A percentile compares a stretch with the other conserved stretches of the same genome.
These are phyloP conservation scores for Gryllus longicercus DNA, from an alignment of 2,888 invertebrate species.

Conservation along the genomic window DNA sequence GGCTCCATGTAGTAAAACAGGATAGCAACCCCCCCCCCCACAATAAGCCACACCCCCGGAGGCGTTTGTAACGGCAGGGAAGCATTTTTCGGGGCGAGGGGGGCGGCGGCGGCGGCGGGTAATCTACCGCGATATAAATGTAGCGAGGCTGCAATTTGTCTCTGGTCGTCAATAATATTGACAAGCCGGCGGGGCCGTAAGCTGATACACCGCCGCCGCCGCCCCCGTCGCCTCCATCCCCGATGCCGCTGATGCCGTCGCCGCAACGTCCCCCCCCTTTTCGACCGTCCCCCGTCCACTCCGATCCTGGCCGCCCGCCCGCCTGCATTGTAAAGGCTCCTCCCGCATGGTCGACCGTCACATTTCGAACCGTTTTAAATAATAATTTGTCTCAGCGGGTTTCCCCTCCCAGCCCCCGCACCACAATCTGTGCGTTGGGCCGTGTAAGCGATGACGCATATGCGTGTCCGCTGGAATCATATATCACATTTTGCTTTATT, in stretches of 20 bases:
- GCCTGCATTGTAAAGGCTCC: neutral
- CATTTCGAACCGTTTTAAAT: neutral
- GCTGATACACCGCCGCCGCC: neutral
- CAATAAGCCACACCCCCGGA: too few species aligned
- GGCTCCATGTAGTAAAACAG: too few species aligned
- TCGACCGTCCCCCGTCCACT: neutral
- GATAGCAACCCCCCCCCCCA: too few species aligned
- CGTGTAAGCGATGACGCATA: too few species aligned
- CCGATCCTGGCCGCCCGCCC: neutral
- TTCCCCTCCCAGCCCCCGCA: too few species aligned
- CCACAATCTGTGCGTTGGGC: too few species aligned
- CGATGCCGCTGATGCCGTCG: neutral
- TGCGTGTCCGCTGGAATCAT: too few species aligned
- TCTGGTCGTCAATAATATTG: conserved; percentile 7
- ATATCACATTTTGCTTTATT: too few species aligned
- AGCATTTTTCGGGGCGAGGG: too few species aligned
- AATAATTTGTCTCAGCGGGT: too few species aligned
- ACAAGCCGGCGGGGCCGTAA: neutral
- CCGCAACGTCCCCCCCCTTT: neutral
- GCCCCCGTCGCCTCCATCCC: neutral
- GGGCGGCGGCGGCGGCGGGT: neutral
- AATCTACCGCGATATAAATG: conserved; percentile 10
- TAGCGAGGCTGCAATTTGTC: neutral
- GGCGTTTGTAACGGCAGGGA: too few species aligned
- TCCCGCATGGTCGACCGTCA: neutral